Evolutionary conservation across 2,113 vertebrate genomes (phyloP), one percentile per base, ranked within the genome.

Genomic region (Megatriorchis doriae): DNA sequence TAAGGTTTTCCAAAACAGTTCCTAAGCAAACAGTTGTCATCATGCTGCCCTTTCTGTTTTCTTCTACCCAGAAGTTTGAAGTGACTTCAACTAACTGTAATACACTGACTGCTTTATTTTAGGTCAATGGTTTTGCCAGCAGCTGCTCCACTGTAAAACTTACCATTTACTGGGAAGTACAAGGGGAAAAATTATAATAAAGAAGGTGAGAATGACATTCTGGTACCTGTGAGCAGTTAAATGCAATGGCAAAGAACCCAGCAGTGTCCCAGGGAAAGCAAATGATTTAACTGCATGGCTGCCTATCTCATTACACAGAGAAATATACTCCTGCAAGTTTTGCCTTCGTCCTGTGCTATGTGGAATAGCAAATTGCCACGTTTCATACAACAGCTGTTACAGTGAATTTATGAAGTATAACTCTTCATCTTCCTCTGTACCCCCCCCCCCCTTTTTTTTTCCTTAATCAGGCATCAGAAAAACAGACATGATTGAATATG

Each of bases 261-360:
- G 53, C 86, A 94, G 67, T 21, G 55, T 96, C 93, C 94, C 86
- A 71, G 11, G 77, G 97, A 95, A 95, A 90, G 97, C 42, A 91
- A 93, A 92, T 87, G 10, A 77, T 94, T 90, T 92, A 82, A 85
- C 25, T 0, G 10, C 95, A 80, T 72, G 95, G 45, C 63, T 89
- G 96, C 96, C 85, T 93, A 9, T 53, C 90, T 97, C 96, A 94
- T 97, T 94, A 93, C 88, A 47, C 25, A 53, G 66, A 78, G 94
- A 89, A 93, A 93, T 86, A 84, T 25, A 16, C 36, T 52, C 63
- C 25, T 52, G 23, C 38, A 47, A 81, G 42, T 68, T 94, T 81
- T 65, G 96, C 94, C 85, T 93, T 86, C 53, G 6, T 89, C 77
- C 77, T 81, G 22, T 50, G 84, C 79, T 63, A 29, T 48, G 45